Evolutionary conservation across 1,140 invertebrate species (phyloP).

Genomic region (Oscheius sp.): DNA sequence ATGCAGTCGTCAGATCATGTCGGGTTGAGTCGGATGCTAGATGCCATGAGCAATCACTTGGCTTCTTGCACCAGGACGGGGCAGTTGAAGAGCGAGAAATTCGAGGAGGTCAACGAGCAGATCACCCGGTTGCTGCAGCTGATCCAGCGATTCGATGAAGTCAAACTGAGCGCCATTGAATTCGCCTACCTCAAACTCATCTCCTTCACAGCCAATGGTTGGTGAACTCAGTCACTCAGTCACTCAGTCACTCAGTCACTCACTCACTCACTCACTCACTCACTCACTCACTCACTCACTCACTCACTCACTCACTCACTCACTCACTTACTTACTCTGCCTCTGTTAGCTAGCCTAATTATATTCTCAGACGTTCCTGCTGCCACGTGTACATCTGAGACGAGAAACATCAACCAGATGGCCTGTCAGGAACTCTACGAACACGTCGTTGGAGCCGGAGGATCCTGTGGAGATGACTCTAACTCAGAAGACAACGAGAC

Average conservation of each 20-base stretch:
- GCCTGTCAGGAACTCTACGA: slow-evolving; percentile 67
- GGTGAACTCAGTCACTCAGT: background rate
- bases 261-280: background rate
- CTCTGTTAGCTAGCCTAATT: slow-evolving; percentile 62
- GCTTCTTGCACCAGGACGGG: slow-evolving; percentile 64
- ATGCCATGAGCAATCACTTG: slow-evolving; percentile 73
- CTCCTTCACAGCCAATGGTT: slow-evolving; percentile 65
- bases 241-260: background rate
- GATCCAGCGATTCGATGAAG: slow-evolving; percentile 70
- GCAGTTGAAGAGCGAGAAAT: slow-evolving; percentile 49
- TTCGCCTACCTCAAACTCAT: slow-evolving; percentile 86
- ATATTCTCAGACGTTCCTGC: slow-evolving; percentile 32
- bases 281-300: slow-evolving; percentile 7
- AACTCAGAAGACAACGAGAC: slow-evolving; percentile 45
- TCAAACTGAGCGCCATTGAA: slow-evolving; percentile 76
- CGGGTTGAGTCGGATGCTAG: slow-evolving; percentile 77
- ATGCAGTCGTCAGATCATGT: slow-evolving; percentile 80
- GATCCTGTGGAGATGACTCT: slow-evolving; percentile 31
- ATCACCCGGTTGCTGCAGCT: slow-evolving; percentile 78
- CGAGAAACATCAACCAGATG: background rate
- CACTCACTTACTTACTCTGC: too few species aligned
- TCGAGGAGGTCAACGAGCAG: slow-evolving; percentile 67
- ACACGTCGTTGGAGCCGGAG: slow-evolving; percentile 64
- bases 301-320: too few species aligned
- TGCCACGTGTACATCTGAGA: background rate